Percentiles rank a stretch among this genome's conserved stretches.
Evolutionary conservation across 1,140 invertebrate genomes (phyloP).

Genomic region (Atta colombica): DNA sequence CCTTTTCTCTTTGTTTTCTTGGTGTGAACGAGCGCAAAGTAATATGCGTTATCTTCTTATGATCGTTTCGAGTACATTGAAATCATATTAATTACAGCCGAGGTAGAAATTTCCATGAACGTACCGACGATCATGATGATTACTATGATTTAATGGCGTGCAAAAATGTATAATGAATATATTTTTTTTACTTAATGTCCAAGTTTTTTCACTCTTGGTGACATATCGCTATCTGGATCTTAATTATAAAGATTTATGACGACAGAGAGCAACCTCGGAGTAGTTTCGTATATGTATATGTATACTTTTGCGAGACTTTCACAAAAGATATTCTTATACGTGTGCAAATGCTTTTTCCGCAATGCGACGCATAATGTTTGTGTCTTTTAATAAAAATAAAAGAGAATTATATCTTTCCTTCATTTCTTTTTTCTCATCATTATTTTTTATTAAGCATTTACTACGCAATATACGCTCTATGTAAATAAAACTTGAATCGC

Average conservation of each 20-base stretch:
- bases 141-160: background rate
- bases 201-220: background rate
- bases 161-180: background rate
- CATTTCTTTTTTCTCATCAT: background rate
- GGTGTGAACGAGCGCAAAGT: conserved; percentile 9
- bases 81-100: background rate
- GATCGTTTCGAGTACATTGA: background rate
- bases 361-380: background rate
- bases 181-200: background rate
- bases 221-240: background rate
- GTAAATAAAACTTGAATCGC: background rate
- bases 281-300: background rate
- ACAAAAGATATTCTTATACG: conserved; percentile 40
- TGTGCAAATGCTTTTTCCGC: conserved; percentile 1
- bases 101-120: background rate
- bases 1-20: conserved; percentile 26
- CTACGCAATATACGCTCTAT: background rate
- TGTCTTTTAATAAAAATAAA: conserved; percentile 14
- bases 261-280: background rate
- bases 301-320: conserved; percentile 41
- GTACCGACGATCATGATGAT: background rate
- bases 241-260: conserved; percentile 11
- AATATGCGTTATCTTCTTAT: background rate
- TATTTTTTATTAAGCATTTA: too few relatives aligned
- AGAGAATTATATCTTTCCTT: conserved; percentile 8